Evolutionary conservation across 1,140 invertebrate genomes (phyloP).

Genomic region (Drosophila pallidifrons): DNA sequence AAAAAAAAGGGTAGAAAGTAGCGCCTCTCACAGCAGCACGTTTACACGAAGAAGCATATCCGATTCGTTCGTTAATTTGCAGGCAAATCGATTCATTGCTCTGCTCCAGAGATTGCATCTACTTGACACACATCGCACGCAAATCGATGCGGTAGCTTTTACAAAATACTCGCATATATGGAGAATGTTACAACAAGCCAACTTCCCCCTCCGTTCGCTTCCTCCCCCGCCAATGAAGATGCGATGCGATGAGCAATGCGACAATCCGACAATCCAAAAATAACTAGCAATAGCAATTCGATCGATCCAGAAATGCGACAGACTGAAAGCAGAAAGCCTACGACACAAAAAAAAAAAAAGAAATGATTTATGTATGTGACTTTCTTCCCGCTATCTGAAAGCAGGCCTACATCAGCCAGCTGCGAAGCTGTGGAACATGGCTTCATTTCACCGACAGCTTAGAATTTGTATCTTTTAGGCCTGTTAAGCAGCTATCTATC

Average conservation of each 20-base stretch:
- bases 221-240: slow-evolving; percentile 29
- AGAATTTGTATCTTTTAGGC: too few relatives aligned
- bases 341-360: slow-evolving; percentile 19
- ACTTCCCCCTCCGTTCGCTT: too few relatives aligned
- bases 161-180: slow-evolving; percentile 57
- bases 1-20: slow-evolving; percentile 65
- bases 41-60: slow-evolving; percentile 51
- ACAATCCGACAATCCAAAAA: slow-evolving; percentile 63
- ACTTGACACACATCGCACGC: slow-evolving; percentile 82
- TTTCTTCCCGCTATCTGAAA: slow-evolving; percentile 56
- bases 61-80: slow-evolving; percentile 74
- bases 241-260: slow-evolving; percentile 35
- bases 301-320: slow-evolving; percentile 22
- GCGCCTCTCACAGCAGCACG: slow-evolving; percentile 21
- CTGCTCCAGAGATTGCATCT: slow-evolving; percentile 67
- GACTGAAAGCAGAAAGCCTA: slow-evolving; percentile 49
- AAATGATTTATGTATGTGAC: slow-evolving; percentile 79
- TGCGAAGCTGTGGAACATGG: neutral
- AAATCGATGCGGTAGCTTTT: slow-evolving; percentile 82
- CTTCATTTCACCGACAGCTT: too few relatives aligned
- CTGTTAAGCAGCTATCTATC: neutral
- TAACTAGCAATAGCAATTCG: slow-evolving; percentile 44
- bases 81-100: slow-evolving; percentile 69
- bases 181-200: slow-evolving; percentile 9
- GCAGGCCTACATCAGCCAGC: slow-evolving; percentile 48